Evolutionary conservation across 2,888 invertebrate species (phyloP).

Genomic region (Oscheius sp.): DNA sequence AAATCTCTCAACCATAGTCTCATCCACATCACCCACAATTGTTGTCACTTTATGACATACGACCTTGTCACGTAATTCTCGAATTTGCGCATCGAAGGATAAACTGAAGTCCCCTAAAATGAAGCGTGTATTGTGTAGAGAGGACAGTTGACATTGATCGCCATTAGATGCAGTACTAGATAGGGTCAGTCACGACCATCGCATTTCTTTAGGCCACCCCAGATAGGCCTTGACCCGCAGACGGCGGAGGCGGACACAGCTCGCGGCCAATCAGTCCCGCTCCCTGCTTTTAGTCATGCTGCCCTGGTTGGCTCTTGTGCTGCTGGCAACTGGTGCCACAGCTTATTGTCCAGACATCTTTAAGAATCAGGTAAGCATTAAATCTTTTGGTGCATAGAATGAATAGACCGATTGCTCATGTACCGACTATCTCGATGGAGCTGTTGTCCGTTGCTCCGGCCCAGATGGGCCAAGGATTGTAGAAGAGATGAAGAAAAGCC

Average conservation of each 20-base stretch:
- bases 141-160: slow-evolving; percentile 15
- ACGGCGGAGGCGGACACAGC: slow-evolving; percentile 31
- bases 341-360: slow-evolving; percentile 65
- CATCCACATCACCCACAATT: background rate
- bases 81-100: too few species aligned
- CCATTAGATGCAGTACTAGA: slow-evolving; percentile 16
- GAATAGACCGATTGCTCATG: slow-evolving; percentile 65
- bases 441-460: slow-evolving; percentile 68
- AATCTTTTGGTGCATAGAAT: background rate
- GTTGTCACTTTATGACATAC: background rate
- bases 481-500: slow-evolving; percentile 65
- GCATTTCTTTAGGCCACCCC: slow-evolving; percentile 29
- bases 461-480: slow-evolving; percentile 64
- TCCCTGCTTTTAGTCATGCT: slow-evolving; percentile 25
- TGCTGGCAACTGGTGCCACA: slow-evolving; percentile 34
- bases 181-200: slow-evolving; percentile 23
- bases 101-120: too few species aligned
- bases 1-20: background rate
- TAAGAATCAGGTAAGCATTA: slow-evolving; percentile 53
- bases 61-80: slow-evolving; percentile 10
- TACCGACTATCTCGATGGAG: slow-evolving; percentile 68
- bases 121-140: background rate
- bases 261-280: slow-evolving; percentile 28
- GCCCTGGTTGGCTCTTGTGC: slow-evolving; percentile 34
- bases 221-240: slow-evolving; percentile 33